A percentile compares a stretch with the other conserved stretches of the same genome.
Conservation (phyloP, 2,797 vertebrate species). For the Cichlasoma orientale region DNA sequence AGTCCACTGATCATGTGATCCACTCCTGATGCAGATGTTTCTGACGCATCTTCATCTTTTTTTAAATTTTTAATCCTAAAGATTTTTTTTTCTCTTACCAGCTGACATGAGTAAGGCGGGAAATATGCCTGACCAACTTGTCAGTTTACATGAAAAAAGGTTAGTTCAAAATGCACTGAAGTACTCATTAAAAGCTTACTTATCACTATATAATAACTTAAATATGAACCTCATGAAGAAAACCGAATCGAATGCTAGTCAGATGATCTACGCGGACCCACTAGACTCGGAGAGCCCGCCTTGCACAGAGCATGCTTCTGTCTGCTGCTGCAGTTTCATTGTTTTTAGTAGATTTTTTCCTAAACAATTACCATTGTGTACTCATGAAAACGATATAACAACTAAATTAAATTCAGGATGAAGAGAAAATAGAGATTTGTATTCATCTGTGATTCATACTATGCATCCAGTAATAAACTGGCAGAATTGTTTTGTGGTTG, state of each 20-base stretch:
- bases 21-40: neutral
- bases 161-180: neutral
- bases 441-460: constrained; percentile 21
- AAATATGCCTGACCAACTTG: neutral
- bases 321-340: neutral
- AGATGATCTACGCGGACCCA: neutral
- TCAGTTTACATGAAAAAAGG: neutral
- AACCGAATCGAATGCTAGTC: neutral
- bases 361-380: constrained; percentile 12
- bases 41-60: neutral
- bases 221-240: neutral
- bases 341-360: neutral
- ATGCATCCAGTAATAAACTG: constrained; percentile 11
- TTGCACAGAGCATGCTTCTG: neutral
- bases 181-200: neutral
- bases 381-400: constrained; percentile 5
- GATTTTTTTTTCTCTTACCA: neutral
- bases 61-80: neutral
- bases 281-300: neutral
- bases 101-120: neutral
- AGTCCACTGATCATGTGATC: neutral
- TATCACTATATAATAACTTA: neutral
- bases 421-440: constrained; percentile 14
- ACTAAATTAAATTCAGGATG: constrained; percentile 32
- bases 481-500: constrained; percentile 34